phyloP scores from a whole-genome alignment of 2,888 invertebrate genomes.

The Ischnura elegans region DNA sequence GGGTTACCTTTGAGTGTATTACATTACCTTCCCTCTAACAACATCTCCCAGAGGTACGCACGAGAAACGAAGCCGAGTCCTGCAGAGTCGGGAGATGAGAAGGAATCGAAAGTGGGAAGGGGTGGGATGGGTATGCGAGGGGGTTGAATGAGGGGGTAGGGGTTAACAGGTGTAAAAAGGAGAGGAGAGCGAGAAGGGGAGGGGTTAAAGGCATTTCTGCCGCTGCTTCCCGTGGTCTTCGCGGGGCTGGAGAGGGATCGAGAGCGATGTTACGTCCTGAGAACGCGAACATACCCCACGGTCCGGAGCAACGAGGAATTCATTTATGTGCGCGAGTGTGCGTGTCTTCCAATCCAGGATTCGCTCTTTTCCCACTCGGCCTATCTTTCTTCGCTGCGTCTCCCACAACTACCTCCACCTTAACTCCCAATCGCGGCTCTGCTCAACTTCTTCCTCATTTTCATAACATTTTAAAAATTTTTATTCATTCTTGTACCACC shows the following conservation, averaged over 20 bases:
- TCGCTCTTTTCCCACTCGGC: neutral
- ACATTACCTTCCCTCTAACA: neutral
- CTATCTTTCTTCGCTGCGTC: no score
- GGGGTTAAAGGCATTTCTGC: neutral
- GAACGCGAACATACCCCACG: constrained; percentile 2
- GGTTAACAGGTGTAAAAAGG: constrained; percentile 23
- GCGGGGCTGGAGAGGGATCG: neutral
- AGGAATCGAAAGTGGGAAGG: neutral
- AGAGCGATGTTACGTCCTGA: constrained; percentile 5
- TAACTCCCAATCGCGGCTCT: no score
- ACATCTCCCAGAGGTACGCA: neutral
- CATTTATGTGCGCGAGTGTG: neutral
- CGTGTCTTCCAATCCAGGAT: neutral
- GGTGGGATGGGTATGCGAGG: neutral
- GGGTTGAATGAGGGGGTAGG: neutral
- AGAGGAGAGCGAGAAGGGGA: neutral
- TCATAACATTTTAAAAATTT: no score
- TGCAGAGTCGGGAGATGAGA: neutral
- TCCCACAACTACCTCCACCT: no score
- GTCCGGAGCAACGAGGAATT: neutral
- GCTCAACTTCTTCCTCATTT: no score
- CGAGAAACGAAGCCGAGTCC: neutral
- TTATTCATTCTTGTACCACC: no score
- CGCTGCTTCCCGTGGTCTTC: neutral
- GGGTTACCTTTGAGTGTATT: neutral